Evolutionary conservation across 2,797 vertebrate species (phyloP).

Genomic region (Pseudochromis fuscus): DNA sequence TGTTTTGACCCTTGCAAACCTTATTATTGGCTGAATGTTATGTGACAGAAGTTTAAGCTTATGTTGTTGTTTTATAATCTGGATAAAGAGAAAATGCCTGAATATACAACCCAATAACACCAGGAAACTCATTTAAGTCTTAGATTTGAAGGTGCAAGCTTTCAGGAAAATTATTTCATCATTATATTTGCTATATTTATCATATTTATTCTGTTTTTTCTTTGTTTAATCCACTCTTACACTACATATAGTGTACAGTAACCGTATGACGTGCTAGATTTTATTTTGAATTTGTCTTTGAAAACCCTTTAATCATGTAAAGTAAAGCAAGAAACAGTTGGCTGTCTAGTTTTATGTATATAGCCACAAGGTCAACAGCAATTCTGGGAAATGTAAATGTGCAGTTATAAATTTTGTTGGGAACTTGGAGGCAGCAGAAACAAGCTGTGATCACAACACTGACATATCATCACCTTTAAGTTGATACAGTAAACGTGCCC

Average conservation of each 20-base stretch:
- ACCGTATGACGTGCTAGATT: too few relatives aligned
- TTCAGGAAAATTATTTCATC: not conserved
- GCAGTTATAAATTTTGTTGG: too few relatives aligned
- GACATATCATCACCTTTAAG: not conserved
- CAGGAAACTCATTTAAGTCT: not conserved
- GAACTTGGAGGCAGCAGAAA: too few relatives aligned
- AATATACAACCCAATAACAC: conserved; percentile 16
- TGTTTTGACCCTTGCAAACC: conserved; percentile 62
- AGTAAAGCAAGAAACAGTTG: too few relatives aligned
- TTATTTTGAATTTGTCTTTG: too few relatives aligned
- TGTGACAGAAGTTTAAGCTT: conserved; percentile 28
- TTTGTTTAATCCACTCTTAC: not conserved
- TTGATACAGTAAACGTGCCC: not conserved
- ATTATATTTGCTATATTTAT: not conserved
- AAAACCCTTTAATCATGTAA: too few relatives aligned
- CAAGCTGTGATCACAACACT: not conserved
- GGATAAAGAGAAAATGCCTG: conserved; percentile 30
- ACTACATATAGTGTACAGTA: too few relatives aligned
- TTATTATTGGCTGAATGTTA: conserved; percentile 46
- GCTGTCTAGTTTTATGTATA: too few relatives aligned
- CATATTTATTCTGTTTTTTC: not conserved
- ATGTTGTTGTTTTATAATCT: conserved; percentile 44
- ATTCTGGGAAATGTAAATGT: too few relatives aligned
- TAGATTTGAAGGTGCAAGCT: not conserved
- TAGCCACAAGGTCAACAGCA: too few relatives aligned